Base-by-base conservation (phyloP, 2,797 vertebrate genomes). In the Cynodonichthys magdalenae region DNA sequence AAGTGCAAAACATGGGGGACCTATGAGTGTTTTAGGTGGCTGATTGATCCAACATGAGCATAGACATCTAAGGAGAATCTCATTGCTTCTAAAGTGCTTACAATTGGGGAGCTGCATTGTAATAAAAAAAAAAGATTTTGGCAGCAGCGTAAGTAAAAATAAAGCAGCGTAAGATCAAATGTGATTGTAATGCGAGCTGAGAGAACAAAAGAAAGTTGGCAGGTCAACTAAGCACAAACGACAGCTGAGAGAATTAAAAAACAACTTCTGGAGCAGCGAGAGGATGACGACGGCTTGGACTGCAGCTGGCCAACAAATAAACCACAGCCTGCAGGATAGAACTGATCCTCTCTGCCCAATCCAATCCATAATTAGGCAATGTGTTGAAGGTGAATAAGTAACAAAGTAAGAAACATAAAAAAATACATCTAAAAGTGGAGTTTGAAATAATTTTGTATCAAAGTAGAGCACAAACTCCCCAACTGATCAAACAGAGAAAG, bases 261-360 rank as follows among this genome's bases (percentile, higher is more conserved):
- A 66, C 19, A 63, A 39, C 8, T 0, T 59, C 49, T 41, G n/a
- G 39, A 58, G 7, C 11, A 24, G 15, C 36, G 34, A 58, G 46
- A 68, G 34, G 20, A 31, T 59, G 50, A 64, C 6, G 31, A 71
- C 6, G 1, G 4, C 8, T 64, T 72, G 63, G 50, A 71, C 6
- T 14, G n/a, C 53, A 17, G 63, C 15, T 0, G 0, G 5, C 20
- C 11, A 45, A 53, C 59, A 62, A 17, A 59, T 46, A 42, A 36
- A 18, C 65, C 11, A 47, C 18, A 65, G 7, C 6, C 46, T 63
- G 27, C 17, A 54, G n/a, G 56, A 12, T 3, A 52, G 18, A 53
- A 1, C 0, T 27, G 2, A 48, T 42, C 45, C 53, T 10, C 29
- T 24, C 12, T 1, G 5, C 14, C 20, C 34, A 58, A 12, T 59